A percentile compares a stretch with the other conserved stretches of the same genome.
Evolutionary conservation across 1,140 invertebrate species (phyloP).

Genomic region (Apis florea): DNA sequence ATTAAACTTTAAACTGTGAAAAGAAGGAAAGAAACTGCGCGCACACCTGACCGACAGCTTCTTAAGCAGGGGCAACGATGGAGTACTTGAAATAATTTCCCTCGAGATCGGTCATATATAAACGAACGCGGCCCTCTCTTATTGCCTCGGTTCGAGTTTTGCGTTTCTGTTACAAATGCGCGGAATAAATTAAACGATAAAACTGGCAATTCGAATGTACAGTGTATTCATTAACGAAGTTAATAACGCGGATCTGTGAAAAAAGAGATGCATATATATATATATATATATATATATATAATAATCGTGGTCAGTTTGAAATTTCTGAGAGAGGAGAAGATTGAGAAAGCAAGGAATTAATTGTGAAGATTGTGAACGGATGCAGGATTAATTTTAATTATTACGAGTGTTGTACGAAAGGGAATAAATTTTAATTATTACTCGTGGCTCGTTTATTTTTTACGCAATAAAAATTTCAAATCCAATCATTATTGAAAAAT

Average conservation of each 20-base stretch:
- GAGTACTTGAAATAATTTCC: conserved; percentile 57
- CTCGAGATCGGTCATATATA: conserved; percentile 32
- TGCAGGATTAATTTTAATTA: too few species aligned
- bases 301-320: too few species aligned
- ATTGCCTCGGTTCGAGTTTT: not conserved
- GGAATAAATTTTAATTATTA: too few species aligned
- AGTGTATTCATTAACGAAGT: not conserved
- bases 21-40: conserved; percentile 11
- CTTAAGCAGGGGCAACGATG: conserved; percentile 37
- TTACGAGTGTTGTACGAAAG: too few species aligned
- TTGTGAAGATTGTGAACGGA: too few species aligned
- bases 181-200: conserved; percentile 31
- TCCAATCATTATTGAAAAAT: too few species aligned
- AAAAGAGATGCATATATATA: not conserved
- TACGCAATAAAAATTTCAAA: too few species aligned
- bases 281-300: too few species aligned
- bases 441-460: too few species aligned
- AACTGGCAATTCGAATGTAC: not conserved
- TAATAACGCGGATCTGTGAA: not conserved
- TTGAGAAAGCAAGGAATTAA: too few species aligned
- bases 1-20: conserved; percentile 52
- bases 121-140: conserved; percentile 38
- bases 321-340: too few species aligned
- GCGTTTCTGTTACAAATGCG: conserved; percentile 11
- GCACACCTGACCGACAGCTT: conserved; percentile 44